phyloP scores from a whole-genome alignment of 1,140 invertebrate genomes.

The Drosophila littoralis region DNA sequence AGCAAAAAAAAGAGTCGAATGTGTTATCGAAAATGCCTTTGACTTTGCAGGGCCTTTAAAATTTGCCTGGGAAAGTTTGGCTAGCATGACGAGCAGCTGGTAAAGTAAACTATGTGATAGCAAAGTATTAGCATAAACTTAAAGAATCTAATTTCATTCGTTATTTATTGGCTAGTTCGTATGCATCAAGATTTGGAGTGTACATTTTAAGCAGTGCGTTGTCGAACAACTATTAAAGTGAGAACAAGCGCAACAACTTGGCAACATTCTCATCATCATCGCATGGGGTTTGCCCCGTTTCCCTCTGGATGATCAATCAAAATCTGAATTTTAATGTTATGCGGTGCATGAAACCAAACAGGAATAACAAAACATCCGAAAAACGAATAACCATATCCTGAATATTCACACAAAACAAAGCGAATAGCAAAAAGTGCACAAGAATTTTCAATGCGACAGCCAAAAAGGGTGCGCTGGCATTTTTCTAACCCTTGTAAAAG shows the following conservation, averaged over 20 bases:
- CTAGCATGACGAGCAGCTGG: slow-evolving; percentile 58
- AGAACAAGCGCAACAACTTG: slow-evolving; percentile 16
- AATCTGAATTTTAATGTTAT: slow-evolving; percentile 81
- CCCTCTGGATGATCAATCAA: slow-evolving; percentile 73
- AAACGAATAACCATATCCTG: slow-evolving; percentile 65
- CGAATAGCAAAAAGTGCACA: slow-evolving; percentile 54
- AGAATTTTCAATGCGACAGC: slow-evolving; percentile 60
- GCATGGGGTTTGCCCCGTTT: slow-evolving; percentile 7
- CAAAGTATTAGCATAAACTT: slow-evolving; percentile 40
- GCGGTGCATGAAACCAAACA: slow-evolving; percentile 76
- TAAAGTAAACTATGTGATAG: slow-evolving; percentile 12
- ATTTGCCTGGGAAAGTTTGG: slow-evolving; percentile 70
- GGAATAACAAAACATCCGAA: slow-evolving; percentile 36
- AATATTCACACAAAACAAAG: slow-evolving; percentile 46
- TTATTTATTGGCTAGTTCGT: slow-evolving; percentile 15
- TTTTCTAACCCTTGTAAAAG: slow-evolving; percentile 74
- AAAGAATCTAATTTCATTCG: slow-evolving; percentile 2
- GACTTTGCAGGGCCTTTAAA: slow-evolving; percentile 15
- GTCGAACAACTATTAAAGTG: slow-evolving; percentile 40
- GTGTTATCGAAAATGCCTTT: slow-evolving; percentile 16
- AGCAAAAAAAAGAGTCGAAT: slow-evolving; percentile 23
- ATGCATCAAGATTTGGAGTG: slow-evolving; percentile 6
- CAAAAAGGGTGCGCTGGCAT: slow-evolving; percentile 59
- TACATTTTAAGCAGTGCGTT: neutral
- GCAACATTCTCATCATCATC: slow-evolving; percentile 14